These are phyloP conservation scores for Hemicordylus capensis DNA, from an alignment of 2,113 vertebrate genomes.

Conservation along the genomic window DNA sequence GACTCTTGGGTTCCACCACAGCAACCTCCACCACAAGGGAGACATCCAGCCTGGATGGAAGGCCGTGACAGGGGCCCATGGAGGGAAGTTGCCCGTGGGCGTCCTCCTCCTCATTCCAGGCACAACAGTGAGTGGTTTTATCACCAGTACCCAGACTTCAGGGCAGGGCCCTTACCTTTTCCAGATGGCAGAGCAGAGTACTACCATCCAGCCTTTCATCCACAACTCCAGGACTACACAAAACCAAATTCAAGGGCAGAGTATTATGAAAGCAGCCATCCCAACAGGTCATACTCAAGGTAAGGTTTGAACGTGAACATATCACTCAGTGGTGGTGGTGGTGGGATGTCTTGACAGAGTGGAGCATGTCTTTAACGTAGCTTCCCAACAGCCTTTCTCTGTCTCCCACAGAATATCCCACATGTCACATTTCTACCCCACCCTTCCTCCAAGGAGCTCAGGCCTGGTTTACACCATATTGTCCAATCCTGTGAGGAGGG, in stretches of 20 bases:
- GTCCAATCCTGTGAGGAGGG: neutral
- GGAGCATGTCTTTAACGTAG: neutral
- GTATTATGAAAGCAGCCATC: neutral
- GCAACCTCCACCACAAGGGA: neutral
- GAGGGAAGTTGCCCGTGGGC: neutral
- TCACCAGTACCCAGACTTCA: slow-evolving; percentile 40
- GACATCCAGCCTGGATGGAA: neutral
- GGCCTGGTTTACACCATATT: neutral
- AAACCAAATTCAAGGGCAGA: neutral
- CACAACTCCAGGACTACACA: neutral
- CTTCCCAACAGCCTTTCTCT: no score
- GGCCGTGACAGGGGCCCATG: neutral
- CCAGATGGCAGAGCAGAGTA: slow-evolving; percentile 30
- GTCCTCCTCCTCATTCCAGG: neutral
- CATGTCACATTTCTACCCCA: neutral
- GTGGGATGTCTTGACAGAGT: neutral
- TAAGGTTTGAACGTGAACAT: slow-evolving; percentile 36
- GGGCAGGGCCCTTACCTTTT: accelerated
- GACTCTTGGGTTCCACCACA: slow-evolving; percentile 59
- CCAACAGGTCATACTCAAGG: slow-evolving; percentile 52
- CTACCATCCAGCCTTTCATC: neutral
- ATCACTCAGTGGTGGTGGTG: neutral
- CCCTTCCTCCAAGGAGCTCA: neutral
- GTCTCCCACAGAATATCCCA: no score
- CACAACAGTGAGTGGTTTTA: slow-evolving; percentile 42